These are phyloP conservation scores for Eonycteris spelaea DNA, from an alignment of 2,113 vertebrate species.

Conservation along the genomic window DNA sequence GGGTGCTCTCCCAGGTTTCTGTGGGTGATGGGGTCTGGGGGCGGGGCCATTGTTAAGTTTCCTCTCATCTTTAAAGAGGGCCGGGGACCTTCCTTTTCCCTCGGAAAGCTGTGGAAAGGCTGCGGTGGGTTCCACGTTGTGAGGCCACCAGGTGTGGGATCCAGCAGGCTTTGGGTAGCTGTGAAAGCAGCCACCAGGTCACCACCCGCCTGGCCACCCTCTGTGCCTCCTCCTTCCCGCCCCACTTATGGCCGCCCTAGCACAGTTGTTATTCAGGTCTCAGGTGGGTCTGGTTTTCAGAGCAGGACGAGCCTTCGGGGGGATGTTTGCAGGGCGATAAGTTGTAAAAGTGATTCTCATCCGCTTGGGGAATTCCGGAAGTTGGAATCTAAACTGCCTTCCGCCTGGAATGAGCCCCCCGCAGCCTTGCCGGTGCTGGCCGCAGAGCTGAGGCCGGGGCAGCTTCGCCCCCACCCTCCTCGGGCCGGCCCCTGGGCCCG, in stretches of 20 bases:
- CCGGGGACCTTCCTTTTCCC: too few relatives aligned
- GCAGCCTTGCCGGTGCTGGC: too few relatives aligned
- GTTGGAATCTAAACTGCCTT: background rate
- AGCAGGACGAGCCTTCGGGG: background rate
- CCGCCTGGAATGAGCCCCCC: too few relatives aligned
- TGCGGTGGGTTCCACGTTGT: background rate
- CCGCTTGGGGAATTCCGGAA: background rate
- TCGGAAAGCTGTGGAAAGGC: fast-evolving
- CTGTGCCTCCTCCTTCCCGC: fast-evolving
- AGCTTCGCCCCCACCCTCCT: fast-evolving
- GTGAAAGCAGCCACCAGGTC: too few relatives aligned
- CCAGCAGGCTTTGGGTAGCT: fast-evolving
- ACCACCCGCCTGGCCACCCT: fast-evolving
- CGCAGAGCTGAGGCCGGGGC: fast-evolving
- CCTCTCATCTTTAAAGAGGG: background rate
- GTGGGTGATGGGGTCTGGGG: fast-evolving
- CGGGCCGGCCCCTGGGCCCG: background rate
- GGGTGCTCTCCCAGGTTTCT: background rate
- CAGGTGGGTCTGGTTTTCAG: background rate
- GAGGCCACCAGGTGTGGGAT: background rate
- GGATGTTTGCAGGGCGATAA: too few relatives aligned
- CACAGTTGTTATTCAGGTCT: background rate
- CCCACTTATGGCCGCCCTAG: background rate
- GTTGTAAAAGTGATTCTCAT: fast-evolving
- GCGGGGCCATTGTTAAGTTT: background rate